These are phyloP conservation scores for Prunella fulvescens DNA, from an alignment of 2,113 vertebrate species.

Conservation along the genomic window DNA sequence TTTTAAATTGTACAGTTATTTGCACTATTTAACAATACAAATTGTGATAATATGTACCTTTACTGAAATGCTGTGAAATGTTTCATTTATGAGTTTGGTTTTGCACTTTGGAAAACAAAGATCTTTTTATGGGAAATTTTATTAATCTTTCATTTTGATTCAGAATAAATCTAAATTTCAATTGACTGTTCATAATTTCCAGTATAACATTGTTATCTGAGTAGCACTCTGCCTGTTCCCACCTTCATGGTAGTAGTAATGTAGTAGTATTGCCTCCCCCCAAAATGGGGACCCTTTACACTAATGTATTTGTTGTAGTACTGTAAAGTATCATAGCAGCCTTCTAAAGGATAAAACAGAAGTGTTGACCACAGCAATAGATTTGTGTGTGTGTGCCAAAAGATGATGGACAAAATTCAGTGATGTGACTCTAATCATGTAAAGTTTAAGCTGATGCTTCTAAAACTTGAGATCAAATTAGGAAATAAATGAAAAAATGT, in stretches of 20 bases:
- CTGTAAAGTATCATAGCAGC: not conserved
- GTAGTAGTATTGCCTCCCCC: not conserved
- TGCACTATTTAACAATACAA: not conserved
- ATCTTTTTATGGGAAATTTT: not conserved
- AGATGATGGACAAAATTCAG: accelerated
- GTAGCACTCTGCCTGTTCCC: not conserved
- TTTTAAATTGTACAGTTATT: not conserved
- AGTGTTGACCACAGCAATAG: not conserved
- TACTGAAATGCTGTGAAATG: not conserved
- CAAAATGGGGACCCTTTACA: not conserved
- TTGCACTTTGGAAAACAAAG: not conserved
- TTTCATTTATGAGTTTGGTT: not conserved
- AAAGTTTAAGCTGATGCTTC: not conserved
- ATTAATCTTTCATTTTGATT: not conserved
- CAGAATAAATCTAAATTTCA: slow-evolving; percentile 12
- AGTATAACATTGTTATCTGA: not conserved
- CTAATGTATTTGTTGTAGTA: not conserved
- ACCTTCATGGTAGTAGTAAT: not conserved
- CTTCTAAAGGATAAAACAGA: not conserved
- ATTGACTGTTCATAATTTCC: not conserved
- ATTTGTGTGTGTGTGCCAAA: not conserved
- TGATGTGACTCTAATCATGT: not conserved
- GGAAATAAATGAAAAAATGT: not conserved
- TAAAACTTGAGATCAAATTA: not conserved
- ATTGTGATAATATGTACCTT: not conserved